These are phyloP conservation scores for Psylliodes chrysocephalus DNA, from an alignment of 2,888 invertebrate species.

Conservation along the genomic window DNA sequence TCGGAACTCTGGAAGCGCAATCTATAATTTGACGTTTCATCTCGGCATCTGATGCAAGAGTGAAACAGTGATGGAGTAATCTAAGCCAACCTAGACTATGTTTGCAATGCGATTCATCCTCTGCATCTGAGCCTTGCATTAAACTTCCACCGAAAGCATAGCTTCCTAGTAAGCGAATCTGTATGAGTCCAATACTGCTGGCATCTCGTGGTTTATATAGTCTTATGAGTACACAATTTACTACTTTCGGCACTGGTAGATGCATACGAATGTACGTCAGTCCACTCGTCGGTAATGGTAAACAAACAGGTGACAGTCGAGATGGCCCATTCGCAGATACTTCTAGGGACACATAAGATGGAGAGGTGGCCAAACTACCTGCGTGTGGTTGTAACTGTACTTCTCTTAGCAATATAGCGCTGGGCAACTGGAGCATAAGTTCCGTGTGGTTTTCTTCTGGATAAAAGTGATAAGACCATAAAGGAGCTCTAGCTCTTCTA, in stretches of 20 bases:
- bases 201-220: conserved; percentile 88
- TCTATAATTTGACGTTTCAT: conserved; percentile 67
- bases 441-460: conserved; percentile 90
- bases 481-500: conserved; percentile 85
- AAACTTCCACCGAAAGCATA: conserved; percentile 80
- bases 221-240: conserved; percentile 79
- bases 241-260: conserved; percentile 85
- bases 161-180: conserved; percentile 85
- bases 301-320: conserved; percentile 83
- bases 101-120: conserved; percentile 68
- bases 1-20: conserved; percentile 74
- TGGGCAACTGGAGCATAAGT: conserved; percentile 85
- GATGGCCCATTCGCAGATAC: conserved; percentile 81
- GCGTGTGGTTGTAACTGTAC: conserved; percentile 88
- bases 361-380: conserved; percentile 86
- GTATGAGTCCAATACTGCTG: conserved; percentile 88
- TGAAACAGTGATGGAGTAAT: conserved; percentile 82
- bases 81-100: conserved; percentile 70
- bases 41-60: conserved; percentile 63
- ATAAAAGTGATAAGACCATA: conserved; percentile 97
- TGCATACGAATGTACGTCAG: conserved; percentile 87
- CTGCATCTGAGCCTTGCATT: conserved; percentile 60
- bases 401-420: conserved; percentile 87
- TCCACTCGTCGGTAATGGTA: conserved; percentile 87
- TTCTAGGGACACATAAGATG: conserved; percentile 88